Percentiles rank a stretch among this genome's conserved stretches.
These are phyloP conservation scores for Homalodisca vitripennis DNA, from an alignment of 1,140 invertebrate genomes.

Conservation along the genomic window DNA sequence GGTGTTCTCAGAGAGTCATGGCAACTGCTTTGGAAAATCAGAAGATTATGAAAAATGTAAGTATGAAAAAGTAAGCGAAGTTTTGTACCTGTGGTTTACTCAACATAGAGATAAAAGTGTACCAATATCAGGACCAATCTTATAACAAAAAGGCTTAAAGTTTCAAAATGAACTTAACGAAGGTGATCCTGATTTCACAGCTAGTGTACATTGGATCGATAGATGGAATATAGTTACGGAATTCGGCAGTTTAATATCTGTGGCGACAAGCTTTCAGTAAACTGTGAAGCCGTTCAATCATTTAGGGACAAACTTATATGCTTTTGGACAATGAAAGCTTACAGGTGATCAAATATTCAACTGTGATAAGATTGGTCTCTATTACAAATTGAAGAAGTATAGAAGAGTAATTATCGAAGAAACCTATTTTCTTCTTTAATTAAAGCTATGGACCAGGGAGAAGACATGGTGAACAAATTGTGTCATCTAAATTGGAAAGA, in stretches of 20 bases:
- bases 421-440: slow-evolving; percentile 15
- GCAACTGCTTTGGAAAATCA: slow-evolving; percentile 28
- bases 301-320: slow-evolving; percentile 32
- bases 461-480: slow-evolving; percentile 17
- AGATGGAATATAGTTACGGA: slow-evolving; percentile 40
- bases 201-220: slow-evolving; percentile 41
- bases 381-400: slow-evolving; percentile 40
- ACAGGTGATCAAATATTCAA: slow-evolving; percentile 43
- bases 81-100: slow-evolving; percentile 30
- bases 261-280: slow-evolving; percentile 38
- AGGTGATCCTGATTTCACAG: slow-evolving; percentile 38
- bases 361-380: slow-evolving; percentile 43
- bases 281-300: slow-evolving; percentile 17
- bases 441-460: slow-evolving; percentile 19
- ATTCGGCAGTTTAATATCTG: slow-evolving; percentile 36
- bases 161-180: slow-evolving; percentile 38
- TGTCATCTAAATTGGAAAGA: slow-evolving; percentile 19
- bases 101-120: slow-evolving; percentile 33
- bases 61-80: too few relatives aligned
- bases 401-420: slow-evolving; percentile 32
- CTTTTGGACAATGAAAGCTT: slow-evolving; percentile 31
- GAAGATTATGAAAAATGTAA: slow-evolving; percentile 31
- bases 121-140: slow-evolving; percentile 37
- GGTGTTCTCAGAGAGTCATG: slow-evolving; percentile 12
- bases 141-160: slow-evolving; percentile 38